Percentiles rank a stretch among this genome's conserved stretches.
phyloP scores from a whole-genome alignment of 2,888 invertebrate species.

The Tanytarsus gracilentus region DNA sequence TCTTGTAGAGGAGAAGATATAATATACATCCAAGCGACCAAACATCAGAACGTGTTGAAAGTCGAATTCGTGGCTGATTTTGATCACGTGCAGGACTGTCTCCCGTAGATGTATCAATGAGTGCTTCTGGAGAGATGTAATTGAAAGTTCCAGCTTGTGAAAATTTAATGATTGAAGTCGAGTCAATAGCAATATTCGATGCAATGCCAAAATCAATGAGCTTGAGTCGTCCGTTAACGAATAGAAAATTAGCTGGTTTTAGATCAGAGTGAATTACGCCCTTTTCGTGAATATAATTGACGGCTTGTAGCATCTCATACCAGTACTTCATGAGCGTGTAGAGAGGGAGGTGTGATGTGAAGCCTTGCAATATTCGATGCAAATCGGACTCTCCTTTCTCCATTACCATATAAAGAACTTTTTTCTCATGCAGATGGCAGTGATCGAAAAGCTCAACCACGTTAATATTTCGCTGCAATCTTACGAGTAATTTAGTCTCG shows the following conservation, averaged over 20 bases:
- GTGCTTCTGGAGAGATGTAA: slow-evolving; percentile 93
- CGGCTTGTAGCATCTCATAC: slow-evolving; percentile 88
- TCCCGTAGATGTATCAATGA: slow-evolving; percentile 53
- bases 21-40: slow-evolving; percentile 97
- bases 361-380: slow-evolving; percentile 59
- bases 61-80: slow-evolving; percentile 43
- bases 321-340: slow-evolving; percentile 79
- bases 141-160: slow-evolving; percentile 82
- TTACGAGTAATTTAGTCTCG: slow-evolving; percentile 73
- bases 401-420: slow-evolving; percentile 73
- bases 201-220: slow-evolving; percentile 97
- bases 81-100: slow-evolving; percentile 41
- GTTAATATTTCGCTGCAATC: slow-evolving; percentile 70
- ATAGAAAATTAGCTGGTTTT: slow-evolving; percentile 92
- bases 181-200: slow-evolving; percentile 74
- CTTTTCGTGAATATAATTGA: slow-evolving; percentile 80
- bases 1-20: slow-evolving; percentile 82
- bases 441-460: slow-evolving; percentile 79
- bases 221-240: slow-evolving; percentile 77
- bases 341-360: slow-evolving; percentile 53
- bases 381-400: slow-evolving; percentile 90
- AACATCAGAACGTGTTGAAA: slow-evolving; percentile 38
- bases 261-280: slow-evolving; percentile 94
- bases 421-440: slow-evolving; percentile 61
- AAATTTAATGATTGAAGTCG: slow-evolving; percentile 78